These are phyloP conservation scores for Macrophya alboannulata DNA, from an alignment of 2,888 invertebrate species.

Conservation along the genomic window DNA sequence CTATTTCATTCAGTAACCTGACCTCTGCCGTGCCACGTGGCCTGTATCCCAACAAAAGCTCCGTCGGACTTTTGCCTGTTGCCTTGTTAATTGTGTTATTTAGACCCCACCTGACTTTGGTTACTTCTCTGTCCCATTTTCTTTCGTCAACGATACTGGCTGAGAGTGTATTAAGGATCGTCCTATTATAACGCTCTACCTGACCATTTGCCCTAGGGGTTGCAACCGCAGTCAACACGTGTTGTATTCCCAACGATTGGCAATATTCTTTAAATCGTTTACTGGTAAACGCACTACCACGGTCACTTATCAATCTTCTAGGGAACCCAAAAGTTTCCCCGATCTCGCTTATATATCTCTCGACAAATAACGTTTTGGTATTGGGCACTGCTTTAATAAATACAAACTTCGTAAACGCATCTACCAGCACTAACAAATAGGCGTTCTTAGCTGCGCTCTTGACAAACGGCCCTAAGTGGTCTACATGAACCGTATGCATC, in stretches of 20 bases:
- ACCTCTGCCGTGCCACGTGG: slow-evolving; percentile 38
- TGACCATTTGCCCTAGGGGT: too few species aligned
- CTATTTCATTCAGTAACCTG: slow-evolving; percentile 45
- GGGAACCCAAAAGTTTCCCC: slow-evolving; percentile 1
- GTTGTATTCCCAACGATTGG: slow-evolving; percentile 58
- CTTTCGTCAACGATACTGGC: slow-evolving; percentile 62
- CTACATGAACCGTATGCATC: slow-evolving; percentile 61
- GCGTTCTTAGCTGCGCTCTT: slow-evolving; percentile 54
- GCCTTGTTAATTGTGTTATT: slow-evolving; percentile 63
- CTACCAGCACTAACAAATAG: slow-evolving; percentile 52
- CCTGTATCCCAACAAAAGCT: slow-evolving; percentile 55
- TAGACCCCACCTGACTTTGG: slow-evolving; percentile 62
- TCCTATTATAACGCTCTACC: too few species aligned
- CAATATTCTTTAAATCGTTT: slow-evolving; percentile 58
- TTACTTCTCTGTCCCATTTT: slow-evolving; percentile 63
- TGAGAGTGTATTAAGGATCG: slow-evolving; percentile 62
- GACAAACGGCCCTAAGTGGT: slow-evolving; percentile 61
- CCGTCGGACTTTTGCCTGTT: slow-evolving; percentile 62
- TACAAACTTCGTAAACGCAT: slow-evolving; percentile 58
- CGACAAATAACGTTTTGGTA: slow-evolving; percentile 50
- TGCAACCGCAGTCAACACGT: slow-evolving; percentile 25
- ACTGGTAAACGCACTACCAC: slow-evolving; percentile 59
- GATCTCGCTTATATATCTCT: slow-evolving; percentile 44
- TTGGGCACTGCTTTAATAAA: slow-evolving; percentile 53
- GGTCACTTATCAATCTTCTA: slow-evolving; percentile 35